Percentiles rank a stretch among this genome's conserved stretches.
These are phyloP conservation scores for Lamellibrachia satsuma DNA, from an alignment of 2,888 invertebrate species.

Conservation along the genomic window DNA sequence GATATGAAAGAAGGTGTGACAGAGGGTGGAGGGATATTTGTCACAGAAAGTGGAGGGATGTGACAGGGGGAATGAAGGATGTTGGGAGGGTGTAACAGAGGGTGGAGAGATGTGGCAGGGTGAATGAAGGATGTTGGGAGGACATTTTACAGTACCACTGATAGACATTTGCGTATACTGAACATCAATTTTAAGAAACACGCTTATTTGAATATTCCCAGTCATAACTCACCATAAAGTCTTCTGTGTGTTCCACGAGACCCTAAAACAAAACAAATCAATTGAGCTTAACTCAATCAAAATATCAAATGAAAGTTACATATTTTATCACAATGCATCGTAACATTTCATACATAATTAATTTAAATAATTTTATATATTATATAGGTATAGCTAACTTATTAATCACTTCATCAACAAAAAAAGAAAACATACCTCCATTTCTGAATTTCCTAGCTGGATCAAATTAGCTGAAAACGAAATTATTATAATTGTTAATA, in stretches of 20 bases:
- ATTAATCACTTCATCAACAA: neutral
- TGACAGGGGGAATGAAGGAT: no score
- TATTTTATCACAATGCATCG: neutral
- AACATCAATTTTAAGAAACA: neutral
- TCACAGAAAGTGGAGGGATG: no score
- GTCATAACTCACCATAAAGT: conserved; percentile 60
- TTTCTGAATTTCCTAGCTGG: conserved; percentile 61
- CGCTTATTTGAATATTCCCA: neutral
- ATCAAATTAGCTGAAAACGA: conserved; percentile 62
- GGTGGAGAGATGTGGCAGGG: no score
- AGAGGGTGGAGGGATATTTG: no score
- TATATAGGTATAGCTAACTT: conserved; percentile 29
- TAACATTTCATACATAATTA: neutral
- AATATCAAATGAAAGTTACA: neutral
- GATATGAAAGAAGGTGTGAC: no score
- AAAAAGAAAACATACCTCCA: conserved; percentile 53
- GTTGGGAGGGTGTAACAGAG: no score
- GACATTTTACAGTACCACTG: neutral
- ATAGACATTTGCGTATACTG: neutral
- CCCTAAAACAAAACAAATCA: conserved; percentile 49
- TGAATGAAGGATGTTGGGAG: no score
- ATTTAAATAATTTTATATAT: neutral
- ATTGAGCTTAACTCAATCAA: neutral
- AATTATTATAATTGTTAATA: conserved; percentile 19
- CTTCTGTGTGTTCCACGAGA: conserved; percentile 60